Evolutionary conservation across 2,888 invertebrate genomes (phyloP).

Genomic region (Cantharis lateralis): DNA sequence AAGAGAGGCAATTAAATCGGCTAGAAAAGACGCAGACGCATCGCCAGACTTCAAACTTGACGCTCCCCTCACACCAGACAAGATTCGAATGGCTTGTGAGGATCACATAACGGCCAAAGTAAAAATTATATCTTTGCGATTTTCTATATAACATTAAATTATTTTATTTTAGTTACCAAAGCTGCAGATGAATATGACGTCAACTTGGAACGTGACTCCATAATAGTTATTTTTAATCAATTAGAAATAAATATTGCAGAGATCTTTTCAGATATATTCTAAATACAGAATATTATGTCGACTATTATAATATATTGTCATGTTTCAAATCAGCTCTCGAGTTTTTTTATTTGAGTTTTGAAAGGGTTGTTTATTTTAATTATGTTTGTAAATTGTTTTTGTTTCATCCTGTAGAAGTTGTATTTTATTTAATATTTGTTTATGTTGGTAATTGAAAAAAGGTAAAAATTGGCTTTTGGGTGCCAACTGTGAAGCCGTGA

Average conservation of each 20-base stretch:
- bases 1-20: constrained; percentile 82
- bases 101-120: constrained; percentile 84
- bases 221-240: neutral
- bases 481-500: too few species aligned
- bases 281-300: neutral
- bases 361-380: too few species aligned
- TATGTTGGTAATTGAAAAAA: too few species aligned
- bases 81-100: constrained; percentile 86
- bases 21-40: constrained; percentile 72
- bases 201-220: constrained; percentile 68
- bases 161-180: constrained; percentile 45
- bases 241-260: neutral
- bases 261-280: neutral
- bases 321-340: too few species aligned
- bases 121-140: neutral
- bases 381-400: too few species aligned
- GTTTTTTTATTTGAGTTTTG: too few species aligned
- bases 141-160: neutral
- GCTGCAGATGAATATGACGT: constrained; percentile 59
- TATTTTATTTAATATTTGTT: too few species aligned
- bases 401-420: too few species aligned
- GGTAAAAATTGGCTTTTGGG: too few species aligned
- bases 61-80: constrained; percentile 86
- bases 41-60: constrained; percentile 67
- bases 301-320: neutral